Base-by-base conservation (phyloP, 2,113 vertebrate genomes). In the Maccullochella peelii region DNA sequence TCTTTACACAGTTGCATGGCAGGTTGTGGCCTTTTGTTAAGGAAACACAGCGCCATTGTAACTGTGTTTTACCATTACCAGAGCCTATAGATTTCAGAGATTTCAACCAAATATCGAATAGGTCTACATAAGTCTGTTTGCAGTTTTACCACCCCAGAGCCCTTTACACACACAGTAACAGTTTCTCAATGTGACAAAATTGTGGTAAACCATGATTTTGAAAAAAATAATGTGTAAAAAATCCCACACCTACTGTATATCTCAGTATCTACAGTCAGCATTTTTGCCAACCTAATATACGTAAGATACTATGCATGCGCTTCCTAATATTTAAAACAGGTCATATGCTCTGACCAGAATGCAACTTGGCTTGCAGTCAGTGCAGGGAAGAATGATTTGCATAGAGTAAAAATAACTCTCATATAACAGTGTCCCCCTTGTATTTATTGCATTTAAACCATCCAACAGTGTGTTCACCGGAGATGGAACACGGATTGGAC, bases 361-460 rank as follows among this genome's bases (percentile, higher is more conserved):
- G 8, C 15, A 15, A 14, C 49, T 58, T 57, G 16, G 6, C 62
- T 65, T 83, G 44, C 52, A 54, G 10, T 12, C 10, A n/a, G 36
- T 8, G 4, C 36, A 55, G 16, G 8, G 18, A 77, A 44, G 1
- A 38, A 75, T 49, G 55, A 67, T 91, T 83, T 86, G 70, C 81
- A 87, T 73, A 14, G 27, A 57, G 5, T 66, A 47, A 16, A 75
- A 72, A 58, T 21, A 74, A 36, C 14, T 18, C 10, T 3, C 8
- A n/a, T 3, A 52, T 49, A 50, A 16, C 30, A 63, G 21, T 16
- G 4, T 38, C 6, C 9, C 33, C 12, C 2, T 10, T 49, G 68
- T 47, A n/a, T 18, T 10, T 82, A 7, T 76, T 79, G 47, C 30
- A 36, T 25, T 25, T n/a, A 11, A 38, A 47, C 6, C 21, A 36